A percentile compares a stretch with the other conserved stretches of the same genome.
These are phyloP conservation scores for Hirtodrosophila alboralis DNA, from an alignment of 2,888 invertebrate genomes.

Conservation along the genomic window DNA sequence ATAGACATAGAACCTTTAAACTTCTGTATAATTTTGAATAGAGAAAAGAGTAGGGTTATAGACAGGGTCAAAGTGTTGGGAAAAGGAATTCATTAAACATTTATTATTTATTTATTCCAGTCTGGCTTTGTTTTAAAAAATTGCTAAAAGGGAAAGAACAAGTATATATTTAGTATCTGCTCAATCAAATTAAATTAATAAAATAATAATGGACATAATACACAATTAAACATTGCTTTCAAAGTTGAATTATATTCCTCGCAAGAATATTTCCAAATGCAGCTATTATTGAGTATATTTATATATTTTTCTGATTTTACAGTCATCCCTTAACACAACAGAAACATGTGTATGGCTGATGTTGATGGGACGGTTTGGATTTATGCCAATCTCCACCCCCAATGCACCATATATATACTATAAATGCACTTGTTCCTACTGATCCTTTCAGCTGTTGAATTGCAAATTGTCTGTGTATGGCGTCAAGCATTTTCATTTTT, in stretches of 20 bases:
- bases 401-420: too few species aligned
- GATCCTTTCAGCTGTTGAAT: constrained; percentile 79
- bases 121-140: too few species aligned
- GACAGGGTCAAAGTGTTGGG: too few species aligned
- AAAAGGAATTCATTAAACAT: too few species aligned
- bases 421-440: constrained; percentile 78
- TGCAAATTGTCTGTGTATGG: constrained; percentile 80
- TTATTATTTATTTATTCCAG: too few species aligned
- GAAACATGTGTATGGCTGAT: constrained; percentile 50
- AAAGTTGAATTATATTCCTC: background rate
- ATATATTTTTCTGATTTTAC: constrained; percentile 46
- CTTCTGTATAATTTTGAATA: background rate
- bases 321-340: constrained; percentile 11
- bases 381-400: constrained; percentile 7
- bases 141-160: too few species aligned
- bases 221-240: too few species aligned
- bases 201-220: too few species aligned
- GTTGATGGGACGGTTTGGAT: constrained; percentile 18
- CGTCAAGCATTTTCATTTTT: constrained; percentile 59
- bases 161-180: too few species aligned
- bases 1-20: constrained; percentile 2
- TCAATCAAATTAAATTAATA: too few species aligned
- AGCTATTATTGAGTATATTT: constrained; percentile 9
- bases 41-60: too few species aligned
- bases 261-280: constrained; percentile 33